Evolutionary conservation across 2,797 vertebrate genomes (phyloP).

Genomic region (Apogon talboti): DNA sequence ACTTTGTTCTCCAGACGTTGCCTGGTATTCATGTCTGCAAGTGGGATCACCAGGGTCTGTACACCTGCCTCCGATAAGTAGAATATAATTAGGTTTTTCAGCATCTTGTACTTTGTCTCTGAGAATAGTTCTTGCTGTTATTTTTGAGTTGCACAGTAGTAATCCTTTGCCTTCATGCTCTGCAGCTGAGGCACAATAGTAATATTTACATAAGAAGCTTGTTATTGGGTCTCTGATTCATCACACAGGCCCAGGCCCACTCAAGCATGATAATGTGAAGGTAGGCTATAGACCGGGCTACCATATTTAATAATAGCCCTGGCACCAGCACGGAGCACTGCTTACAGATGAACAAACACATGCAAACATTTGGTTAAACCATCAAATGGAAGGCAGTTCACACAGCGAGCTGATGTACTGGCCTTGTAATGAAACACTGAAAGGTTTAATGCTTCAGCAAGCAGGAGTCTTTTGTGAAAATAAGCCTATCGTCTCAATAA

Average conservation of each 20-base stretch:
- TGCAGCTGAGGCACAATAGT: slow-evolving; percentile 46
- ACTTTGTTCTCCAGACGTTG: too few species aligned
- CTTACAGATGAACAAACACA: slow-evolving; percentile 49
- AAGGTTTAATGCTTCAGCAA: slow-evolving; percentile 28
- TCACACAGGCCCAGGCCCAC: slow-evolving; percentile 39
- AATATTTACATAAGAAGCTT: slow-evolving; percentile 70
- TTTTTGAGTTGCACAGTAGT: slow-evolving; percentile 8
- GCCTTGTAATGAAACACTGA: slow-evolving; percentile 18
- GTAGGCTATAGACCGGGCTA: slow-evolving; percentile 26
- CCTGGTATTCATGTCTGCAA: too few species aligned
- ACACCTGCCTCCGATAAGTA: not conserved
- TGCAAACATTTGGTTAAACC: slow-evolving; percentile 53
- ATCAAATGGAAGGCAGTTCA: slow-evolving; percentile 30
- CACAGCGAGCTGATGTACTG: not conserved
- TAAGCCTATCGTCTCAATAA: slow-evolving; percentile 4
- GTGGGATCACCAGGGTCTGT: not conserved
- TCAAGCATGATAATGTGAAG: slow-evolving; percentile 61
- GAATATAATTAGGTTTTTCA: not conserved
- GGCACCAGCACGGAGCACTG: slow-evolving; percentile 31
- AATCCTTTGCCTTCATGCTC: slow-evolving; percentile 9
- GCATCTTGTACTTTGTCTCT: not conserved
- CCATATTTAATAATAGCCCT: slow-evolving; percentile 43
- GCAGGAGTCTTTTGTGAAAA: slow-evolving; percentile 4
- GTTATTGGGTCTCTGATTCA: slow-evolving; percentile 62
- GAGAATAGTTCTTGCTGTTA: slow-evolving; percentile 13